Evolutionary conservation across 2,888 invertebrate species (phyloP).

Genomic region (Harpalus rufipes): DNA sequence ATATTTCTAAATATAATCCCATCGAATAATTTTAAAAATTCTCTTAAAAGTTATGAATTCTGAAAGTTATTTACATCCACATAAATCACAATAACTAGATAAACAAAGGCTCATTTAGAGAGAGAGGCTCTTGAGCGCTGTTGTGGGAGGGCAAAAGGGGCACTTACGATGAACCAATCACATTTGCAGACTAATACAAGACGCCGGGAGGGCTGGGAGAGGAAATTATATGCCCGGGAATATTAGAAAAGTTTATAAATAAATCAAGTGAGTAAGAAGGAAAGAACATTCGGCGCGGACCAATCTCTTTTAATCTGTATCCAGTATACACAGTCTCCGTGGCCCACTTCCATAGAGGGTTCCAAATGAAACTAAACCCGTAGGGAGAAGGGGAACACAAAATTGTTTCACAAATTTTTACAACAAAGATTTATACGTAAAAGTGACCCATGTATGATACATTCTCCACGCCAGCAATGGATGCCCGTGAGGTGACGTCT

Average conservation of each 20-base stretch:
- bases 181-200: constrained; percentile 54
- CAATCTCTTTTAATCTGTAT: constrained; percentile 78
- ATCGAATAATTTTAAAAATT: not conserved
- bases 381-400: not conserved
- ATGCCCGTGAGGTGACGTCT: no score
- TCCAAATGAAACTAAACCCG: constrained; percentile 3
- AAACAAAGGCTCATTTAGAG: constrained; percentile 2
- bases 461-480: no score
- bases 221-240: constrained; percentile 66
- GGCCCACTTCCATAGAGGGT: constrained; percentile 73
- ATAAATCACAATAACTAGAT: constrained; percentile 6
- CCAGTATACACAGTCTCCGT: constrained; percentile 74
- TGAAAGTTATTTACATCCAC: constrained; percentile 6
- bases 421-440: not conserved
- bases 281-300: constrained; percentile 49
- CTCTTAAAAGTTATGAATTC: constrained; percentile 6
- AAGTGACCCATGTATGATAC: no score
- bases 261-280: constrained; percentile 73
- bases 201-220: constrained; percentile 28
- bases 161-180: constrained; percentile 43
- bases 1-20: not conserved
- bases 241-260: constrained; percentile 70
- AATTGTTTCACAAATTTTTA: not conserved
- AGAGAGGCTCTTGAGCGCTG: not conserved
- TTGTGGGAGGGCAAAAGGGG: not conserved